A percentile compares a stretch with the other conserved stretches of the same genome.
These are phyloP conservation scores for Caenorhabditis macrosperma DNA, from an alignment of 2,888 invertebrate species.

Conservation along the genomic window DNA sequence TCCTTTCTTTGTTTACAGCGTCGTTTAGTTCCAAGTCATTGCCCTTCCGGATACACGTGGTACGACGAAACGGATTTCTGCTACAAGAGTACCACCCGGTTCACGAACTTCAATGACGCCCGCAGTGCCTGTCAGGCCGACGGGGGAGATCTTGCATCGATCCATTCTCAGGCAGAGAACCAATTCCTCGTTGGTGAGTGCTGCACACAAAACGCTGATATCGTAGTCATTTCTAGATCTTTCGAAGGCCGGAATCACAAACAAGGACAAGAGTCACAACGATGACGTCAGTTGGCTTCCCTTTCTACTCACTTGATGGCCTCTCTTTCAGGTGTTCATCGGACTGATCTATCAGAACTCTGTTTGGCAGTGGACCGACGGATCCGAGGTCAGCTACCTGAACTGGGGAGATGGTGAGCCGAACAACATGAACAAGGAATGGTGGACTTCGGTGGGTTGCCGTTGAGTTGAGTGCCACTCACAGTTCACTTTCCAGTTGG, in stretches of 20 bases:
- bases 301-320: background rate
- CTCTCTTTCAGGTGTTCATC: constrained; percentile 37
- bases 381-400: constrained; percentile 27
- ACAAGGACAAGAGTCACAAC: constrained; percentile 44
- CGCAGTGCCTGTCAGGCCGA: constrained; percentile 51
- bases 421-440: constrained; percentile 52
- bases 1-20: no score
- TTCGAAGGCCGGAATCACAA: constrained; percentile 54
- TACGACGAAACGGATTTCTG: constrained; percentile 51
- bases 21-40: constrained; percentile 57
- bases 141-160: constrained; percentile 54
- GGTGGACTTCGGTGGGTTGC: constrained; percentile 48
- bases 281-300: constrained; percentile 20
- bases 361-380: constrained; percentile 55
- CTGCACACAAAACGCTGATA: background rate
- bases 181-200: constrained; percentile 50
- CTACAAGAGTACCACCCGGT: constrained; percentile 46
- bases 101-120: constrained; percentile 51
- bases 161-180: constrained; percentile 45
- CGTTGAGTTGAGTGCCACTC: background rate
- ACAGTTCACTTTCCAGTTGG: constrained; percentile 20
- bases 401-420: constrained; percentile 58
- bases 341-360: constrained; percentile 46
- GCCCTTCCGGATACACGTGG: constrained; percentile 56
- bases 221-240: constrained; percentile 26